Evolutionary conservation across 2,888 invertebrate genomes (phyloP).

Genomic region (Luperina nickerlii): DNA sequence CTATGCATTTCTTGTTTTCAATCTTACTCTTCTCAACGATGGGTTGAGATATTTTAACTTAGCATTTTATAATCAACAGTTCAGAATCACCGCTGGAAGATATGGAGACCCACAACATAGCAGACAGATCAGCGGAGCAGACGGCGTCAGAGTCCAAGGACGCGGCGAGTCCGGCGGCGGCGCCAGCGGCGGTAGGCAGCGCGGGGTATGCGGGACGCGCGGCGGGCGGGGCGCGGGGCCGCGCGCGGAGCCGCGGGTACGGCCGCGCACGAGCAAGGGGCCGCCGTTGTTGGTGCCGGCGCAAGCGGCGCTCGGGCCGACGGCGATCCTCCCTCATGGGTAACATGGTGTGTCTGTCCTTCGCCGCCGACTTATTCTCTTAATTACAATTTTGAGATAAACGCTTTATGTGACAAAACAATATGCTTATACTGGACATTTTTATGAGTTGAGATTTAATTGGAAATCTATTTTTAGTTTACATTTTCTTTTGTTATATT

Average conservation of each 20-base stretch:
- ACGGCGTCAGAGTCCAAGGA: conserved; percentile 68
- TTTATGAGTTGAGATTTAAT: neutral
- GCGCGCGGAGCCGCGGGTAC: conserved; percentile 82
- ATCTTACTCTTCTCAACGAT: neutral
- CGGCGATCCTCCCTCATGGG: conserved; percentile 87
- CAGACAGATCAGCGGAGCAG: conserved; percentile 83
- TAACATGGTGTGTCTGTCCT: conserved; percentile 89
- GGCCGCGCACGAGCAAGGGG: conserved; percentile 79
- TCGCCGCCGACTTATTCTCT: conserved; percentile 81
- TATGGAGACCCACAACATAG: conserved; percentile 85
- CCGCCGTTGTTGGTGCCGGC: conserved; percentile 86
- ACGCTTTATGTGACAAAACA: neutral
- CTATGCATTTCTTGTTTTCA: conserved; percentile 5
- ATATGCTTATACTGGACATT: neutral
- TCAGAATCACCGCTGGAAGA: conserved; percentile 84
- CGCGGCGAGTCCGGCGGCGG: conserved; percentile 59
- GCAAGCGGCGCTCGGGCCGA: conserved; percentile 86
- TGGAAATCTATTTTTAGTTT: neutral
- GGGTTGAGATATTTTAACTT: neutral
- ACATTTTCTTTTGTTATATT: neutral
- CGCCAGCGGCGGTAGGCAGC: conserved; percentile 67
- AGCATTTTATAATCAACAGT: conserved; percentile 68
- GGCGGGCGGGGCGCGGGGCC: conserved; percentile 71
- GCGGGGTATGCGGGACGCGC: conserved; percentile 63
- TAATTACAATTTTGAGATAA: conserved; percentile 34